Evolutionary conservation across 1,140 invertebrate genomes (phyloP).

Genomic region (Drosophila sturtevanti): DNA sequence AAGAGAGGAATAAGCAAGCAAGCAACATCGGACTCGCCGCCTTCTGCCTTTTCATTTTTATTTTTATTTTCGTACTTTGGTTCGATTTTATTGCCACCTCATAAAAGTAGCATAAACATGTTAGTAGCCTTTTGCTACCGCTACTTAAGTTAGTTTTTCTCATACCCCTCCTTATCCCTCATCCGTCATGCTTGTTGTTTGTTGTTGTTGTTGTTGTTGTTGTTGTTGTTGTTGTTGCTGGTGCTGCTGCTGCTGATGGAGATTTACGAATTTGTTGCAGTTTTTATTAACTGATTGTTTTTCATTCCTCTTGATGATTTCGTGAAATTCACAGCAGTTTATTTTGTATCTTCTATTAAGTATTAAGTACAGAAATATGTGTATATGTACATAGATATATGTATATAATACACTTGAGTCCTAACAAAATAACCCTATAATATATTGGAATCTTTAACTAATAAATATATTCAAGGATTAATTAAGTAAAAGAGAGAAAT

Average conservation of each 20-base stretch:
- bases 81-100: conserved; percentile 79
- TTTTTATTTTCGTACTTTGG: conserved; percentile 71
- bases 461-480: no score
- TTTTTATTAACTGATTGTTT: conserved; percentile 19
- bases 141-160: conserved; percentile 71
- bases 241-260: neutral
- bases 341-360: no score
- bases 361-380: no score
- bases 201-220: conserved; percentile 13
- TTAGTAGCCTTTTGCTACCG: conserved; percentile 81
- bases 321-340: no score
- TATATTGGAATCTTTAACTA: no score
- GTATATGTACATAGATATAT: no score
- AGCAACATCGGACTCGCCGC: conserved; percentile 6
- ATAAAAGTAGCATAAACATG: conserved; percentile 81
- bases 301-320: neutral
- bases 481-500: no score
- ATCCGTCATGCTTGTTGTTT: neutral
- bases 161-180: neutral
- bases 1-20: conserved; percentile 2
- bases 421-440: no score
- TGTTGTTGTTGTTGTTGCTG: neutral
- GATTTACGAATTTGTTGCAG: conserved; percentile 30
- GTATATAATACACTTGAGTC: no score
- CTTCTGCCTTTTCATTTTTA: conserved; percentile 50